phyloP scores from a whole-genome alignment of 2,797 vertebrate species.

The Rhadinocentrus ornatus region DNA sequence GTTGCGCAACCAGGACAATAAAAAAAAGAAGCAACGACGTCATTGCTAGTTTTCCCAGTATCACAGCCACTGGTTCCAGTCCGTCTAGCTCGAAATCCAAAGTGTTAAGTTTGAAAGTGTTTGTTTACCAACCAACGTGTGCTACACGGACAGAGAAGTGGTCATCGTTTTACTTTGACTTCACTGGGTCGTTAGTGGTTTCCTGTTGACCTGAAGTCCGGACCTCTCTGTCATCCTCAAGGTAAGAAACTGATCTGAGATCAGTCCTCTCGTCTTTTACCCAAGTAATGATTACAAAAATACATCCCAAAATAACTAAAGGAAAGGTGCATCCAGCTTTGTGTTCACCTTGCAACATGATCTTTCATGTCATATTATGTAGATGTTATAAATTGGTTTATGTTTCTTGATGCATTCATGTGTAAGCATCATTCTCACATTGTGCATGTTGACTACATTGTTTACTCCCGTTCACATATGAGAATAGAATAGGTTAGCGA shows the following conservation, averaged over 20 bases:
- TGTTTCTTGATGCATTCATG: neutral
- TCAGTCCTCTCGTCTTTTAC: neutral
- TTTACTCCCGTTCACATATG: neutral
- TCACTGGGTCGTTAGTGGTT: slow-evolving; percentile 14
- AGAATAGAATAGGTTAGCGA: neutral
- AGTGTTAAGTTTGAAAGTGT: neutral
- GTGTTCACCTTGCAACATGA: neutral
- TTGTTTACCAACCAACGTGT: neutral
- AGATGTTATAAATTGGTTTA: neutral
- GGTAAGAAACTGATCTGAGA: slow-evolving; percentile 43
- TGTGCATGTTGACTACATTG: neutral
- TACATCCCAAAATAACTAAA: neutral
- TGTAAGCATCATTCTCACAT: neutral
- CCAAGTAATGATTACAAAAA: neutral
- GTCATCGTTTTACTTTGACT: neutral
- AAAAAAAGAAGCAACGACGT: slow-evolving; percentile 39
- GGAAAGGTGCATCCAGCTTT: neutral
- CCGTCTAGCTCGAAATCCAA: neutral
- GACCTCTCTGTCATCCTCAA: slow-evolving; percentile 11
- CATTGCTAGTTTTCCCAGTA: slow-evolving; percentile 43
- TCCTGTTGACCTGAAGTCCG: slow-evolving; percentile 23
- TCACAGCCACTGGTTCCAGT: slow-evolving; percentile 18
- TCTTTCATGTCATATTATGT: neutral
- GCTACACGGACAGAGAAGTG: neutral
- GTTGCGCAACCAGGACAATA: slow-evolving; percentile 62